Conservation (phyloP, 2,797 vertebrate genomes). For the Pelodytes ibericus region DNA sequence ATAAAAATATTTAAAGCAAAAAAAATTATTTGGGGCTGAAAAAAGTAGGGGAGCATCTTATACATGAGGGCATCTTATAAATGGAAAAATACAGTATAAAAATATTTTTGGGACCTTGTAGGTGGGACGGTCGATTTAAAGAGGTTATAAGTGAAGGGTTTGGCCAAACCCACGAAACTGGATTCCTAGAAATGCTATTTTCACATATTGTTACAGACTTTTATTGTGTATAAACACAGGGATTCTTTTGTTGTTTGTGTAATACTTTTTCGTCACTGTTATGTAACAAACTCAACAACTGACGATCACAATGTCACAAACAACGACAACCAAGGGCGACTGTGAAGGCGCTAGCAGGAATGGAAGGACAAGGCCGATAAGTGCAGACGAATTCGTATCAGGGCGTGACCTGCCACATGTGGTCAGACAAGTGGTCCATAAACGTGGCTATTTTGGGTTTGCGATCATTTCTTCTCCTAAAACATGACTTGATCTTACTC, state of each 20-base stretch:
- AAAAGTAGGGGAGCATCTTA: no score
- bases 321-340: background rate
- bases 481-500: no score
- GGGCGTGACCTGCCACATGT: background rate
- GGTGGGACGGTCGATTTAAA: no score
- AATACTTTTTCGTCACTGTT: background rate
- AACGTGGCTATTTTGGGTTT: background rate
- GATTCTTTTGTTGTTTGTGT: background rate
- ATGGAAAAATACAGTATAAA: no score
- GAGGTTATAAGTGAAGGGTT: background rate
- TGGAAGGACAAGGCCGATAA: background rate
- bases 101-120: no score
- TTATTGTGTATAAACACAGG: conserved; percentile 7
- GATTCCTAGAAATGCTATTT: conserved; percentile 1
- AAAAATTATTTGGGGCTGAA: no score
- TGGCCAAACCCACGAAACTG: background rate
- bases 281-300: background rate
- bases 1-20: no score
- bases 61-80: no score
- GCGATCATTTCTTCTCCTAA: no score
- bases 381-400: background rate
- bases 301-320: background rate
- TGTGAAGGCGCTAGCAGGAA: background rate
- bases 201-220: background rate
- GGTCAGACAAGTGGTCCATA: background rate